phyloP scores from a whole-genome alignment of 2,888 invertebrate genomes.

The Tuberolachnus salignus region DNA sequence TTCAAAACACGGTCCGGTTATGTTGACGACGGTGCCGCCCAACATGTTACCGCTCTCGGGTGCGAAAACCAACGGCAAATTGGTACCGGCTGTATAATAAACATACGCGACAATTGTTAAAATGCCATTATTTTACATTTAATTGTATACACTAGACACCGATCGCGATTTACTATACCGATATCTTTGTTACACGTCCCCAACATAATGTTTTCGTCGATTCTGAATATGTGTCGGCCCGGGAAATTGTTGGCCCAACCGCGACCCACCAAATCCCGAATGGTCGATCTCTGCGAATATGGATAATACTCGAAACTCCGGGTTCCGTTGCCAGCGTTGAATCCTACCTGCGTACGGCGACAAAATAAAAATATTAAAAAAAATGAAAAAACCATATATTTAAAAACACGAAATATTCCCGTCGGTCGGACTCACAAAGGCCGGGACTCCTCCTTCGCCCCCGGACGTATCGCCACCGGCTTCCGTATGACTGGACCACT shows the following conservation, averaged over 20 bases:
- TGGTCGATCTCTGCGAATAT: constrained; percentile 84
- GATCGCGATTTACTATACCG: too few relatives aligned
- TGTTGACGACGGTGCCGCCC: constrained; percentile 94
- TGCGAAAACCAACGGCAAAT: constrained; percentile 83
- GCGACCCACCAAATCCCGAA: constrained; percentile 80
- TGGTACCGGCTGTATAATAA: constrained; percentile 84
- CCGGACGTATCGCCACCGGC: constrained; percentile 86
- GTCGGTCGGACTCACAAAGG: constrained; percentile 72
- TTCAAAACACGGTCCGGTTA: constrained; percentile 93
- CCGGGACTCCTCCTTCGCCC: constrained; percentile 86
- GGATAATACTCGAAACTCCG: constrained; percentile 86
- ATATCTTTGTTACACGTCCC: constrained; percentile 93
- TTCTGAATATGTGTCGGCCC: constrained; percentile 91
- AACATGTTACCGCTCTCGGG: constrained; percentile 97
- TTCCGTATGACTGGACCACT: constrained; percentile 90
- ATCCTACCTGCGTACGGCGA: constrained; percentile 75
- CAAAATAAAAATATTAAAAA: not conserved
- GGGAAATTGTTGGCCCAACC: constrained; percentile 88
- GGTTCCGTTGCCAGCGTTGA: constrained; percentile 95
- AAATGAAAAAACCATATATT: not conserved
- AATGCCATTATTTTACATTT: not conserved
- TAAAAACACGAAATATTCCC: not conserved
- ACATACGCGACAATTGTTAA: constrained; percentile 55
- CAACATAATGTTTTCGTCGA: constrained; percentile 91
- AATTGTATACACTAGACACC: too few relatives aligned